These are phyloP conservation scores for Delichon dasypus DNA, from an alignment of 2,797 vertebrate species.

Conservation along the genomic window DNA sequence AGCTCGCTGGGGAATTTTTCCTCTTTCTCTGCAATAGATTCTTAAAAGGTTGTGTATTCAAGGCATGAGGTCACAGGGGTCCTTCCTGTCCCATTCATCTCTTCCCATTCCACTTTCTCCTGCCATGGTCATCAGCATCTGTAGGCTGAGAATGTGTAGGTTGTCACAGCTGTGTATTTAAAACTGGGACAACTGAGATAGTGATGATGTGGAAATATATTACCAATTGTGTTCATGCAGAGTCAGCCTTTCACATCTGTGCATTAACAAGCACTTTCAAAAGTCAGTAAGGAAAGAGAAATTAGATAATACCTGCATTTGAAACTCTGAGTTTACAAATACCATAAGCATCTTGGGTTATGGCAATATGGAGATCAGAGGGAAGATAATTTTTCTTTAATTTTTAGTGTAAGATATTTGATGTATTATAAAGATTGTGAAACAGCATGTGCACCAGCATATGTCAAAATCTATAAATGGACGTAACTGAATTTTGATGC, in stretches of 20 bases:
- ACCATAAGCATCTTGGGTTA: rapidly evolving
- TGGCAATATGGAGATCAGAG: background rate
- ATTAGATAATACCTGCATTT: background rate
- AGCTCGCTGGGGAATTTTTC: rapidly evolving
- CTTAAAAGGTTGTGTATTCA: background rate
- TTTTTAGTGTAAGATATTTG: background rate
- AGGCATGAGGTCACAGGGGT: background rate
- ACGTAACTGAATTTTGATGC: background rate
- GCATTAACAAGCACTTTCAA: background rate
- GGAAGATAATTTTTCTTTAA: background rate
- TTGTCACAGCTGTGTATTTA: background rate
- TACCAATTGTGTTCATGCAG: background rate
- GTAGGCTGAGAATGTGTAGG: background rate
- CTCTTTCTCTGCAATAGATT: background rate
- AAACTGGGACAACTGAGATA: background rate
- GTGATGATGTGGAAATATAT: background rate
- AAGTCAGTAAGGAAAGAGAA: background rate
- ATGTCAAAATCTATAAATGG: background rate
- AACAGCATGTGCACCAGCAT: background rate
- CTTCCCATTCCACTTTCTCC: background rate
- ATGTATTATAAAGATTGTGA: background rate
- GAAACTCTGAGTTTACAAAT: background rate
- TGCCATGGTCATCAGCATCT: background rate
- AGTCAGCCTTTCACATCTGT: background rate
- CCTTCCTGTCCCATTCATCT: background rate